These are phyloP conservation scores for Rhineura floridana DNA, from an alignment of 2,113 vertebrate species.

Conservation along the genomic window DNA sequence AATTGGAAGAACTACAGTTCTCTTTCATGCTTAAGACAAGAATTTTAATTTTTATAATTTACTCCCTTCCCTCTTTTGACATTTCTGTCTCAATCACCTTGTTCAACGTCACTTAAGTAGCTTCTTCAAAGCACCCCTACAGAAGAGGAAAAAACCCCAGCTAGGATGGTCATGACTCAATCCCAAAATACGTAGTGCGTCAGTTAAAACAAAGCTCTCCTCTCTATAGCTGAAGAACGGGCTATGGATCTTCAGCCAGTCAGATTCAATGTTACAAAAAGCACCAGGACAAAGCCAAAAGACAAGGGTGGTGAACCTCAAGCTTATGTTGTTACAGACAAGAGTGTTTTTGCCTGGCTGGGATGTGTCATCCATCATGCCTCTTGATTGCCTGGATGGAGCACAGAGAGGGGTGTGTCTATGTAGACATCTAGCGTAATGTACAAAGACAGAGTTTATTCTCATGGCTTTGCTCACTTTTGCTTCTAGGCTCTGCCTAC, in stretches of 20 bases:
- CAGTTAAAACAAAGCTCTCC: constrained; percentile 60
- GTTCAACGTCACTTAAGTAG: constrained; percentile 36
- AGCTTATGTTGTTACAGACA: too few species aligned
- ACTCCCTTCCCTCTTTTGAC: neutral
- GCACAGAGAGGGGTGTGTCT: too few species aligned
- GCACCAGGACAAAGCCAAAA: neutral
- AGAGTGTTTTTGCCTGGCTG: too few species aligned
- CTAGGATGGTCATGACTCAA: constrained; percentile 55
- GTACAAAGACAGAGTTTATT: too few species aligned
- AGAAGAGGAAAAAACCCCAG: constrained; percentile 45
- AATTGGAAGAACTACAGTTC: neutral
- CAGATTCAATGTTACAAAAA: neutral
- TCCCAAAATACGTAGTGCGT: constrained; percentile 56
- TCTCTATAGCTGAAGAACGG: constrained; percentile 64
- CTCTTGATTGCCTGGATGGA: too few species aligned
- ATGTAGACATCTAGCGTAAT: too few species aligned
- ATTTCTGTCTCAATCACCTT: neutral
- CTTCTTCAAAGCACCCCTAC: constrained; percentile 47
- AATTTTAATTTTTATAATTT: neutral
- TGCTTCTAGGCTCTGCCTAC: too few species aligned
- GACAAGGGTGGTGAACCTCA: too few species aligned
- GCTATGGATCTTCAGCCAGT: constrained; percentile 15
- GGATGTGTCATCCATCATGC: too few species aligned
- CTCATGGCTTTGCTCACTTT: too few species aligned
- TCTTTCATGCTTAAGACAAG: neutral